phyloP scores from a whole-genome alignment of 2,888 invertebrate genomes.

The Drosophila colorata region DNA sequence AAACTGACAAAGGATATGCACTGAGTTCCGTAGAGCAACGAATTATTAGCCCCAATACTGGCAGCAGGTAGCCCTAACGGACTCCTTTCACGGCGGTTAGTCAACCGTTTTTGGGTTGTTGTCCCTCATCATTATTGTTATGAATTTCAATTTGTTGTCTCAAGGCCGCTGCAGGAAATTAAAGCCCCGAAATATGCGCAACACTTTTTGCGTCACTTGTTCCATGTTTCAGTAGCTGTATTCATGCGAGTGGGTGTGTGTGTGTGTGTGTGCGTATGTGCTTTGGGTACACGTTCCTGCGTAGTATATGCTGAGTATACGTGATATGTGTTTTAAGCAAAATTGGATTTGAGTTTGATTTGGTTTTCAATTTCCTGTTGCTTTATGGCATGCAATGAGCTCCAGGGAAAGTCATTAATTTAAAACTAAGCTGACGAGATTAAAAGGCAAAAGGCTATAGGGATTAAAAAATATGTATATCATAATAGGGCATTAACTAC shows the following conservation, averaged over 20 bases:
- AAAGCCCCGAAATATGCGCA: slow-evolving; percentile 66
- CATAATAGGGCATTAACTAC: not conserved
- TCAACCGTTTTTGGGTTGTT: slow-evolving; percentile 26
- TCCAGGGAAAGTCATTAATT: slow-evolving; percentile 54
- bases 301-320: slow-evolving; percentile 60
- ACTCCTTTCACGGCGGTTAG: slow-evolving; percentile 32
- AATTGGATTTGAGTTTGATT: slow-evolving; percentile 59
- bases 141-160: slow-evolving; percentile 73
- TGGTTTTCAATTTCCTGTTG: slow-evolving; percentile 75
- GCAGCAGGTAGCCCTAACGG: not conserved
- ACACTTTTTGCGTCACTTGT: slow-evolving; percentile 63
- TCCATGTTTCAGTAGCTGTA: not conserved
- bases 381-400: slow-evolving; percentile 39
- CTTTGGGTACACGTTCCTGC: slow-evolving; percentile 26
- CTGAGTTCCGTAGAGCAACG: slow-evolving; percentile 8
- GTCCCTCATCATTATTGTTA: slow-evolving; percentile 63
- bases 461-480: not conserved
- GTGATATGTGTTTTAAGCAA: slow-evolving; percentile 70
- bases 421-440: slow-evolving; percentile 44
- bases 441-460: slow-evolving; percentile 14
- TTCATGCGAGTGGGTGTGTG: slow-evolving; percentile 1
- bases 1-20: slow-evolving; percentile 23
- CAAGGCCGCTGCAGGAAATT: slow-evolving; percentile 73
- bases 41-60: not conserved
- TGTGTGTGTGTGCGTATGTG: slow-evolving; percentile 20